Conservation (phyloP, 2,888 invertebrate genomes). For the Malachius bipustulatus region DNA sequence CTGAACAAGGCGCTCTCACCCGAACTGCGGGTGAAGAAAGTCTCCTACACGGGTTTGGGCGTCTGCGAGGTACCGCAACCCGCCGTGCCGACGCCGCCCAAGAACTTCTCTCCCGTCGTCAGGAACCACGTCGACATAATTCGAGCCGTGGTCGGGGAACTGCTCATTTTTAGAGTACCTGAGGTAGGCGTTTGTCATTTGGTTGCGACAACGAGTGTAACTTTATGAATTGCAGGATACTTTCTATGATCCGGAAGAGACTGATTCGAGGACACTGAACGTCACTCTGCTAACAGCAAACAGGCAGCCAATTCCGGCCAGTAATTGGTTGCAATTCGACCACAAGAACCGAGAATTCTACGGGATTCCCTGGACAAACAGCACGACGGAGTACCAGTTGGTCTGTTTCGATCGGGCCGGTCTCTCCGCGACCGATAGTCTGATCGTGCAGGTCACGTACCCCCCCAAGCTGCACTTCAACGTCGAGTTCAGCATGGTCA, state of each 20-base stretch:
- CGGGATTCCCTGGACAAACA: slow-evolving; percentile 63
- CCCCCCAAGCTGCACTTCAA: slow-evolving; percentile 53
- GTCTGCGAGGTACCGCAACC: slow-evolving; percentile 48
- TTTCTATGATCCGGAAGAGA: slow-evolving; percentile 82
- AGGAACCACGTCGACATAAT: slow-evolving; percentile 78
- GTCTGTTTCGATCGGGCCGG: slow-evolving; percentile 64
- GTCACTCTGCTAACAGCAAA: slow-evolving; percentile 64
- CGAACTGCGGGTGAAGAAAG: slow-evolving; percentile 51
- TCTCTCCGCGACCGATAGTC: slow-evolving; percentile 64
- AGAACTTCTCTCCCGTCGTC: slow-evolving; percentile 63
- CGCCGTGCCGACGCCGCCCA: slow-evolving; percentile 36
- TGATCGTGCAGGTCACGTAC: slow-evolving; percentile 61
- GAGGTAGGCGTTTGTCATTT: slow-evolving; percentile 42
- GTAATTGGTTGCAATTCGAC: slow-evolving; percentile 85
- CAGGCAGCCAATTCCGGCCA: slow-evolving; percentile 49
- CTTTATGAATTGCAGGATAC: slow-evolving; percentile 52
- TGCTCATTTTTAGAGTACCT: slow-evolving; percentile 71
- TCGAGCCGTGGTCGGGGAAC: slow-evolving; percentile 68
- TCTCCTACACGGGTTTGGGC: slow-evolving; percentile 54
- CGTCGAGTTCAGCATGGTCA: slow-evolving; percentile 69
- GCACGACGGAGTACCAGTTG: slow-evolving; percentile 65
- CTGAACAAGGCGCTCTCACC: slow-evolving; percentile 53
- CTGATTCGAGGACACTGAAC: slow-evolving; percentile 57
- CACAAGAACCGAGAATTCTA: slow-evolving; percentile 78
- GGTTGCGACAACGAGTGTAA: too few species aligned